Evolutionary conservation across 2,888 invertebrate species (phyloP).

Genomic region (Amorpha juglandis): DNA sequence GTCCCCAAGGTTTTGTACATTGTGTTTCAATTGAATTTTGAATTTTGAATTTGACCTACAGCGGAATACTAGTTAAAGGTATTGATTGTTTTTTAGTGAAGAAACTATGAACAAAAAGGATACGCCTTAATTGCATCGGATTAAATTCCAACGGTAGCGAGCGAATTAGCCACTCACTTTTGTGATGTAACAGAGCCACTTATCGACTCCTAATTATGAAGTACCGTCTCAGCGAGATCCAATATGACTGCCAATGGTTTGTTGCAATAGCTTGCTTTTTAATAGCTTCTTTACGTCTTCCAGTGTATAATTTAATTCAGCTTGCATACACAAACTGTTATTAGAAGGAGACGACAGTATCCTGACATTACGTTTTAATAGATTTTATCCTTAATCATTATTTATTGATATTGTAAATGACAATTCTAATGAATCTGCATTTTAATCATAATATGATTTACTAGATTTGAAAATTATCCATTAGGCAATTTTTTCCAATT

Average conservation of each 20-base stretch:
- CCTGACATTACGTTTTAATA: slow-evolving; percentile 21
- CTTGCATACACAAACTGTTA: slow-evolving; percentile 24
- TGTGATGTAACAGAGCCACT: slow-evolving; percentile 41
- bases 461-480: no score
- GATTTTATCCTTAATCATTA: neutral
- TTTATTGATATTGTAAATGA: neutral
- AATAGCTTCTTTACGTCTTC: slow-evolving; percentile 30
- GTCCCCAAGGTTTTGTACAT: no score
- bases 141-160: slow-evolving; percentile 7
- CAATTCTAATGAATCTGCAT: neutral
- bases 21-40: no score
- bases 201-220: slow-evolving; percentile 45
- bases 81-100: neutral
- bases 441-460: neutral
- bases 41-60: no score
- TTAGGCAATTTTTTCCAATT: no score
- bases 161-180: slow-evolving; percentile 33
- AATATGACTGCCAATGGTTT: slow-evolving; percentile 30
- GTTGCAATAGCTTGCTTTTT: slow-evolving; percentile 26
- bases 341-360: slow-evolving; percentile 25
- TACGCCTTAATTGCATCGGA: slow-evolving; percentile 8
- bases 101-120: neutral
- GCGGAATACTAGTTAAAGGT: neutral
- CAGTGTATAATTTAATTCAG: slow-evolving; percentile 23
- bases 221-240: slow-evolving; percentile 39